Evolutionary conservation across 2,797 vertebrate species (phyloP).

Genomic region (Spinibarbus caldwelli): DNA sequence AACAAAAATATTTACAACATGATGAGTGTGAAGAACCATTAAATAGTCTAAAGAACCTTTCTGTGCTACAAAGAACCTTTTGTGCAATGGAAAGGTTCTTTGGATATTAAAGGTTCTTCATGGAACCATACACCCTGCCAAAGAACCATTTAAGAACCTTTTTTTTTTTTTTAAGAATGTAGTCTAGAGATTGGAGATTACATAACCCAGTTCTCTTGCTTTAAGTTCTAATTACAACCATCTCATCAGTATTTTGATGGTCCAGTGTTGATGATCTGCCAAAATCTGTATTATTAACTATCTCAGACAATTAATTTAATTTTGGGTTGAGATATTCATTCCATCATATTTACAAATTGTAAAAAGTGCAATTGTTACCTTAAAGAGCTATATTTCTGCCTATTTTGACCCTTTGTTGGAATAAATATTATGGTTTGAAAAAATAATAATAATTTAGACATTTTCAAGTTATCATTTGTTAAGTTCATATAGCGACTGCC

Average conservation of each 20-base stretch:
- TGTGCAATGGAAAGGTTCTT: no score
- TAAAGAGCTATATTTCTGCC: neutral
- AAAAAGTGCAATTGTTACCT: neutral
- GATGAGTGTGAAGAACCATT: no score
- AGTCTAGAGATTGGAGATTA: neutral
- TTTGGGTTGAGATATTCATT: neutral
- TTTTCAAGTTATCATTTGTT: neutral
- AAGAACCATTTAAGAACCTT: no score
- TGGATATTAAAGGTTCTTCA: no score
- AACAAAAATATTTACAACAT: no score
- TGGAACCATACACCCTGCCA: no score
- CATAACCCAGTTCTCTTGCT: neutral
- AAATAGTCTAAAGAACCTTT: no score
- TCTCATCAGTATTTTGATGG: neutral
- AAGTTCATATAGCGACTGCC: neutral
- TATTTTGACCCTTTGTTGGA: neutral
- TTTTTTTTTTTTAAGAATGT: no score
- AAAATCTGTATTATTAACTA: neutral
- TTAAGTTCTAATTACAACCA: neutral
- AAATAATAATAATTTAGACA: neutral
- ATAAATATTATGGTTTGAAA: neutral
- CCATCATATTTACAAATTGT: neutral
- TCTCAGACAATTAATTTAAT: neutral
- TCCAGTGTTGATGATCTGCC: neutral
- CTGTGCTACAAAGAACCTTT: no score